Percentiles rank a stretch among this genome's conserved stretches.
Evolutionary conservation across 2,113 vertebrate species (phyloP).

Genomic region (Indicator maculatus): DNA sequence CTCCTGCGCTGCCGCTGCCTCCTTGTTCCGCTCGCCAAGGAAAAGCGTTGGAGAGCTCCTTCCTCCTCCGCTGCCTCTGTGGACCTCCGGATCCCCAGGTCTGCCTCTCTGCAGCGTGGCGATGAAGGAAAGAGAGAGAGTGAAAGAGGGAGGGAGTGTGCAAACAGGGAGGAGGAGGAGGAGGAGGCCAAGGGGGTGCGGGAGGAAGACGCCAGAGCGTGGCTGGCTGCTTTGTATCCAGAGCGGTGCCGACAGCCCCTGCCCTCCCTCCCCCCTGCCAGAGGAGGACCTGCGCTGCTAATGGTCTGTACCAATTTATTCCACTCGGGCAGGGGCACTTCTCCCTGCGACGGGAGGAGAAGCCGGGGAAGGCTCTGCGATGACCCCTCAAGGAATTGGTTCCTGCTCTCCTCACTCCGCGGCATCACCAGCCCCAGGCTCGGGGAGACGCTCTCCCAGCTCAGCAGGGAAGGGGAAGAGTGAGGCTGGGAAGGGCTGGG

Average conservation of each 20-base stretch:
- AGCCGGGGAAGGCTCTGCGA: background rate
- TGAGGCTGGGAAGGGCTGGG: background rate
- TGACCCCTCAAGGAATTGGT: slow-evolving; percentile 37
- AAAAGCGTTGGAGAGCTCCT: slow-evolving; percentile 55
- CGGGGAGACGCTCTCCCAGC: background rate
- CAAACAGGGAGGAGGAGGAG: background rate
- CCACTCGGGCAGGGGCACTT: slow-evolving; percentile 80
- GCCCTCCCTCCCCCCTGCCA: slow-evolving; percentile 63
- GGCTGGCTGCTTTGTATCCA: slow-evolving; percentile 83
- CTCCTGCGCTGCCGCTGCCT: background rate
- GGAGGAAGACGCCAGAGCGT: slow-evolving; percentile 70
- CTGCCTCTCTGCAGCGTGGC: slow-evolving; percentile 44
- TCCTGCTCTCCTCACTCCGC: background rate
- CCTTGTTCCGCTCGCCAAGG: background rate
- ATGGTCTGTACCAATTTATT: slow-evolving; percentile 88
- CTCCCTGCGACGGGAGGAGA: background rate
- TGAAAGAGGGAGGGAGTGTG: background rate
- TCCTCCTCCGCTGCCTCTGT: background rate
- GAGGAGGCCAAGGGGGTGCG: slow-evolving; percentile 16
- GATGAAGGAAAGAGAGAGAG: slow-evolving; percentile 17
- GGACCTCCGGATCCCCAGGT: slow-evolving; percentile 2
- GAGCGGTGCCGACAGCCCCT: slow-evolving; percentile 77
- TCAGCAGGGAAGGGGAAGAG: background rate
- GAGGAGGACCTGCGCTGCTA: slow-evolving; percentile 74
- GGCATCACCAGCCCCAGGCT: background rate